Evolutionary conservation across 2,888 invertebrate genomes (phyloP).

Genomic region (Scaptomyza flava): DNA sequence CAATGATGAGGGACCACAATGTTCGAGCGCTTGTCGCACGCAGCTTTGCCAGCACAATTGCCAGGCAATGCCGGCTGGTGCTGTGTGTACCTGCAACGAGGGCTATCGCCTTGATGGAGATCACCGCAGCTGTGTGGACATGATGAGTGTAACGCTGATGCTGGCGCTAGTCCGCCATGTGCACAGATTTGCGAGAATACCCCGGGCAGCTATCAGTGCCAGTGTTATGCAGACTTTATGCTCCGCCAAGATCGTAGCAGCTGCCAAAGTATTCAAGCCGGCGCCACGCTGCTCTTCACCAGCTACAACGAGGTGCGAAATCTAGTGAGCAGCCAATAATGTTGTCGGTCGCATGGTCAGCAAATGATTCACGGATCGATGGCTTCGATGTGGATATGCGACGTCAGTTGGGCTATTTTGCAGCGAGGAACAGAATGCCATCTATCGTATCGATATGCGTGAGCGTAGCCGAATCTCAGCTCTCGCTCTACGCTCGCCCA

Average conservation of each 20-base stretch:
- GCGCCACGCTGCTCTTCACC: slow-evolving; percentile 86
- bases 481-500: slow-evolving; percentile 84
- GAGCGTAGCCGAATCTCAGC: slow-evolving; percentile 69
- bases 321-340: slow-evolving; percentile 82
- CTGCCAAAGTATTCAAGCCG: slow-evolving; percentile 88
- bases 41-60: slow-evolving; percentile 87
- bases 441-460: slow-evolving; percentile 83
- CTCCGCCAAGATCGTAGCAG: slow-evolving; percentile 87
- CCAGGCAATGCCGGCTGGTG: slow-evolving; percentile 88
- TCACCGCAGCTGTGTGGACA: slow-evolving; percentile 87
- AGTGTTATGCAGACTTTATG: slow-evolving; percentile 83
- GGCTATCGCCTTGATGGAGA: slow-evolving; percentile 87
- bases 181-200: slow-evolving; percentile 86
- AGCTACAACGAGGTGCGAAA: slow-evolving; percentile 86
- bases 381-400: slow-evolving; percentile 86
- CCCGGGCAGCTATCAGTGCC: slow-evolving; percentile 81
- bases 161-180: slow-evolving; percentile 85
- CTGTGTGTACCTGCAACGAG: slow-evolving; percentile 87
- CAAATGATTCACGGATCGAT: slow-evolving; percentile 85
- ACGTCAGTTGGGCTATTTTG: slow-evolving; percentile 85
- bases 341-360: slow-evolving; percentile 83
- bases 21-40: slow-evolving; percentile 85
- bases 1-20: slow-evolving; percentile 89
- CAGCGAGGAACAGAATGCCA: slow-evolving; percentile 83
- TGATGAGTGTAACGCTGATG: slow-evolving; percentile 87